Evolutionary conservation across 2,797 vertebrate genomes (phyloP).

Genomic region (Acipenser transmontanus): DNA sequence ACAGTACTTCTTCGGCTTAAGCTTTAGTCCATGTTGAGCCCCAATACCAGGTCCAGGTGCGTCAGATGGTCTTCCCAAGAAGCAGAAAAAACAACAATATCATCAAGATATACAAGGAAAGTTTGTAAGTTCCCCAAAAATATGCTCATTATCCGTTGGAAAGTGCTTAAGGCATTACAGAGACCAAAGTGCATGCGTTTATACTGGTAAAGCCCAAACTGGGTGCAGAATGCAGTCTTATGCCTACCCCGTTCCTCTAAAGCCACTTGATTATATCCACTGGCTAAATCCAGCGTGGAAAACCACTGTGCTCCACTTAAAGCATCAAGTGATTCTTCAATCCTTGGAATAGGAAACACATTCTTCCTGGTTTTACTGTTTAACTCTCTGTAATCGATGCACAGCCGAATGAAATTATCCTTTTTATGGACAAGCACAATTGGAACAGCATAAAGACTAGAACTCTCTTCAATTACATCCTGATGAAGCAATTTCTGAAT

Average conservation of each 20-base stretch:
- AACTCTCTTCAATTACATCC: background rate
- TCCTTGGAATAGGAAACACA: background rate
- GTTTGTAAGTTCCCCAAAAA: background rate
- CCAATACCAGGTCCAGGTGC: background rate
- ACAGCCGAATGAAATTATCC: background rate
- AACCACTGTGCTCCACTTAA: background rate
- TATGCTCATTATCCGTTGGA: background rate
- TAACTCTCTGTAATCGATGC: background rate
- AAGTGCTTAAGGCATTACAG: background rate
- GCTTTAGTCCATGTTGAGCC: background rate
- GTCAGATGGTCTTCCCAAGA: background rate
- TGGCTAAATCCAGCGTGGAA: background rate
- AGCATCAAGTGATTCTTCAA: background rate
- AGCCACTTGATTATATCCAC: conserved; percentile 3
- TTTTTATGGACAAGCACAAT: background rate
- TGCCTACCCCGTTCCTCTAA: background rate
- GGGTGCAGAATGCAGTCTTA: conserved; percentile 4
- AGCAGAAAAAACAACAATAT: background rate
- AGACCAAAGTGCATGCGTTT: too few relatives aligned
- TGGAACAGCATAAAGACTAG: background rate
- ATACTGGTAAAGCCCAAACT: background rate
- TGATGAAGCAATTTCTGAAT: background rate
- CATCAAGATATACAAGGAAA: background rate
- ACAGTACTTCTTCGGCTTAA: background rate
- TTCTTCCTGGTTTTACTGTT: background rate